Conservation (phyloP, 1,140 invertebrate genomes). For the Drosophila baimaii region DNA sequence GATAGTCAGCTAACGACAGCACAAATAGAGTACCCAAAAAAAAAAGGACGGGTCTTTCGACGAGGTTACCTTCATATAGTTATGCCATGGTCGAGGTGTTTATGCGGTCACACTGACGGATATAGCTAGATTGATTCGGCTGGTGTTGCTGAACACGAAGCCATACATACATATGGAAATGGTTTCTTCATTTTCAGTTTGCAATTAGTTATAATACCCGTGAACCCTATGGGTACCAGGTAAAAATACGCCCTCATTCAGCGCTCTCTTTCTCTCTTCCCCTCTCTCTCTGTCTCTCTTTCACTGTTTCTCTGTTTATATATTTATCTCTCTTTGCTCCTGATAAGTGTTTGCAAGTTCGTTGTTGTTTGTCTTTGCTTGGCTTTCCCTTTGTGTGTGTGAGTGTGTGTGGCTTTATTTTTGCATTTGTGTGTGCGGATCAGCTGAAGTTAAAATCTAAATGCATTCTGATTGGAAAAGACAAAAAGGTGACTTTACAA, state of each 20-base stretch:
- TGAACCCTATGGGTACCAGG: neutral
- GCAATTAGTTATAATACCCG: neutral
- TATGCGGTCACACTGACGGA: accelerated
- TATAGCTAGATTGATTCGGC: neutral
- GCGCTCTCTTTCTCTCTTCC: neutral
- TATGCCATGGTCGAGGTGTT: no score
- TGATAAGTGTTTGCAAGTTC: constrained; percentile 73
- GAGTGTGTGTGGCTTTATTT: constrained; percentile 16
- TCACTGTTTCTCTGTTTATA: constrained; percentile 18
- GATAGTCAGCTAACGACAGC: no score
- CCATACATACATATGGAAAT: no score
- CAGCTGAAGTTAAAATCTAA: constrained; percentile 28
- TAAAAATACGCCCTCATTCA: constrained; percentile 46
- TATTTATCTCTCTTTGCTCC: constrained; percentile 18
- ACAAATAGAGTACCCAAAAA: no score
- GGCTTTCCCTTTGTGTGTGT: constrained; percentile 26
- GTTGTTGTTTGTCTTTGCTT: constrained; percentile 13
- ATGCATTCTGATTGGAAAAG: constrained; percentile 9
- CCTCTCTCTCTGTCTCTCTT: neutral
- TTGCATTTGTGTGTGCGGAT: constrained; percentile 17
- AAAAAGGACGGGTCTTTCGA: no score
- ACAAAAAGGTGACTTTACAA: constrained; percentile 15
- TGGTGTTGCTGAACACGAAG: neutral
- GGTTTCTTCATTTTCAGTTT: neutral
- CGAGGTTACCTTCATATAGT: no score